Percentiles rank a stretch among this genome's conserved stretches.
These are phyloP conservation scores for Anguilla rostrata DNA, from an alignment of 2,113 vertebrate genomes.

Conservation along the genomic window DNA sequence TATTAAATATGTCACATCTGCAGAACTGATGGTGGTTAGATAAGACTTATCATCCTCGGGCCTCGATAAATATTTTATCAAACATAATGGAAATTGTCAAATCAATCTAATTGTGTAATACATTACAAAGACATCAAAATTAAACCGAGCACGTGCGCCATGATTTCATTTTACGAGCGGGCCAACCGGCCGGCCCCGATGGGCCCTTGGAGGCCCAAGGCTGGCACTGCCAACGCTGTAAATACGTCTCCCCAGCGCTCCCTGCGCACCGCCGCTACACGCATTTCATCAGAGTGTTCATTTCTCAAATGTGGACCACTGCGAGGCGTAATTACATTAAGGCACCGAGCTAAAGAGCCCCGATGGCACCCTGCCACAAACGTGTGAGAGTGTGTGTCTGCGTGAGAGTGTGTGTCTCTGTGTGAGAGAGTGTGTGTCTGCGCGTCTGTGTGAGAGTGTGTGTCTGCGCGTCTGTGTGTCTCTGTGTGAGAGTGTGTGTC, in stretches of 20 bases:
- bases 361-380: conserved; percentile 87
- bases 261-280: conserved; percentile 76
- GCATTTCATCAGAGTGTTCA: conserved; percentile 99
- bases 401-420: conserved; percentile 31
- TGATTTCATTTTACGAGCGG: conserved; percentile 98
- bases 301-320: conserved; percentile 99
- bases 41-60: conserved; percentile 98
- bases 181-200: conserved; percentile 84
- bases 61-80: conserved; percentile 99
- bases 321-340: conserved; percentile 98
- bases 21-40: conserved; percentile 93
- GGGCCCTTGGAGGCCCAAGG: conserved; percentile 80
- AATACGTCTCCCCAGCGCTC: conserved; percentile 88
- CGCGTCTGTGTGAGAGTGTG: conserved; percentile 15
- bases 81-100: conserved; percentile 99
- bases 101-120: conserved; percentile 99
- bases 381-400: conserved; percentile 45
- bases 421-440: conserved; percentile 18
- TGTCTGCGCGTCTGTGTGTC: conserved; percentile 20
- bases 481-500: background rate
- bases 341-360: conserved; percentile 75
- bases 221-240: conserved; percentile 90
- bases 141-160: conserved; percentile 99
- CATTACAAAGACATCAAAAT: conserved; percentile 99
- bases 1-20: conserved; percentile 93